phyloP scores from a whole-genome alignment of 2,797 vertebrate genomes.

The Gobionotothen gibberifrons region DNA sequence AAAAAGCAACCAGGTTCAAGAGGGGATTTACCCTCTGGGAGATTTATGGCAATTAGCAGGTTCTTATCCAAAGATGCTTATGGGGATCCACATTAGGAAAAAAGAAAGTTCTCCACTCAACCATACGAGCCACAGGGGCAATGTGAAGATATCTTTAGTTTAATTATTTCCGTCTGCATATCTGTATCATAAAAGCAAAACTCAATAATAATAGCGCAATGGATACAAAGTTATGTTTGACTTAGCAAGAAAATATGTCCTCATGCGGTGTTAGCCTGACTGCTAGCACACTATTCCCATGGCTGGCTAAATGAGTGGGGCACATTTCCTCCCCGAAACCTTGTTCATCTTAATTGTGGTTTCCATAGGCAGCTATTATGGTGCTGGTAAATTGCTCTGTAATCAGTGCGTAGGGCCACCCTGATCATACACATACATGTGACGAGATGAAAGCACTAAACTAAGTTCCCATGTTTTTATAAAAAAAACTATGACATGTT shows the following conservation, averaged over 20 bases:
- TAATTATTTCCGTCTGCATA: conserved; percentile 28
- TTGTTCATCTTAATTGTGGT: conserved; percentile 77
- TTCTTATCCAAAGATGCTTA: conserved; percentile 47
- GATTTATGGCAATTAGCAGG: conserved; percentile 57
- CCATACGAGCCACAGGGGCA: conserved; percentile 6
- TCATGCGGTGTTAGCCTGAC: conserved; percentile 24
- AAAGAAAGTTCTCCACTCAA: conserved; percentile 5
- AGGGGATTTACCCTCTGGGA: conserved; percentile 17
- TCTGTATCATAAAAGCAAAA: conserved; percentile 29
- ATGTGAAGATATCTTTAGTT: conserved; percentile 29
- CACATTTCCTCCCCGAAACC: conserved; percentile 62
- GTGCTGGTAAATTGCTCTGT: conserved; percentile 71
- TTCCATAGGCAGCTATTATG: conserved; percentile 74
- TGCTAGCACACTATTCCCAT: conserved; percentile 57
- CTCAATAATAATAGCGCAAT: conserved; percentile 24
- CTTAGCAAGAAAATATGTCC: conserved; percentile 33
- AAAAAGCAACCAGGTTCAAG: conserved; percentile 50
- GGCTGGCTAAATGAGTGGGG: conserved; percentile 59
- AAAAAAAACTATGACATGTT: conserved; percentile 21
- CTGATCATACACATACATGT: conserved; percentile 62
- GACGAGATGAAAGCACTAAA: conserved; percentile 52
- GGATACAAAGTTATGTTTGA: conserved; percentile 32
- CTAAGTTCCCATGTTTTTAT: conserved; percentile 18
- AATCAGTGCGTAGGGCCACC: conserved; percentile 75
- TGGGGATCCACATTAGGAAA: conserved; percentile 31